These are phyloP conservation scores for Esox niger DNA, from an alignment of 2,113 vertebrate genomes.

Conservation along the genomic window DNA sequence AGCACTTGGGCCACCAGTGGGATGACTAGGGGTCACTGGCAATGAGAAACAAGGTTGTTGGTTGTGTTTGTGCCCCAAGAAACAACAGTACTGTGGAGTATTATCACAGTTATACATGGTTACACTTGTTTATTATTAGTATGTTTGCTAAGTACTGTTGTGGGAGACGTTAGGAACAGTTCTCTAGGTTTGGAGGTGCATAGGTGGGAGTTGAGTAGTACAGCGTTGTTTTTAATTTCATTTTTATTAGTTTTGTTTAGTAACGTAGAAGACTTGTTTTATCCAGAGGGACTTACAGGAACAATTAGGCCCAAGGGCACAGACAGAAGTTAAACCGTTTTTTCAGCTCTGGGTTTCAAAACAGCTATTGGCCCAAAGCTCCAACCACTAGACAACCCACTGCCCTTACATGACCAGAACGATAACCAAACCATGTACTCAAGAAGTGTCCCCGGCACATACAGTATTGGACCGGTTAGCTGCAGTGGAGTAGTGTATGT, in stretches of 20 bases:
- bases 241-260: no score
- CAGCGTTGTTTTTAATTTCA: no score
- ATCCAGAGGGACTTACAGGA: no score
- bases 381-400: no score
- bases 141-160: no score
- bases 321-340: no score
- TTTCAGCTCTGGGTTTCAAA: no score
- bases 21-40: conserved; percentile 6
- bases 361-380: no score
- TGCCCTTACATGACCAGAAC: no score
- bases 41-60: conserved; percentile 11
- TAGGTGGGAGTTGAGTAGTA: conserved; percentile 56
- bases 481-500: not conserved
- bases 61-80: conserved; percentile 23
- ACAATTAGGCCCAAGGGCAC: no score
- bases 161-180: conserved; percentile 46
- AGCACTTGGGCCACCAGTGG: no score
- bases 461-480: not conserved
- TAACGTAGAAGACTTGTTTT: no score
- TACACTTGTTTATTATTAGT: conserved; percentile 34
- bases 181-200: conserved; percentile 62
- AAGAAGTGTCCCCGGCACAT: conserved; percentile 20
- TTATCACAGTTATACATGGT: conserved; percentile 46
- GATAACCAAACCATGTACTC: conserved; percentile 36
- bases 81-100: conserved; percentile 39